A percentile compares a stretch with the other conserved stretches of the same genome.
Conservation (phyloP, 1,140 invertebrate species). For the Drosophila virilis region DNA sequence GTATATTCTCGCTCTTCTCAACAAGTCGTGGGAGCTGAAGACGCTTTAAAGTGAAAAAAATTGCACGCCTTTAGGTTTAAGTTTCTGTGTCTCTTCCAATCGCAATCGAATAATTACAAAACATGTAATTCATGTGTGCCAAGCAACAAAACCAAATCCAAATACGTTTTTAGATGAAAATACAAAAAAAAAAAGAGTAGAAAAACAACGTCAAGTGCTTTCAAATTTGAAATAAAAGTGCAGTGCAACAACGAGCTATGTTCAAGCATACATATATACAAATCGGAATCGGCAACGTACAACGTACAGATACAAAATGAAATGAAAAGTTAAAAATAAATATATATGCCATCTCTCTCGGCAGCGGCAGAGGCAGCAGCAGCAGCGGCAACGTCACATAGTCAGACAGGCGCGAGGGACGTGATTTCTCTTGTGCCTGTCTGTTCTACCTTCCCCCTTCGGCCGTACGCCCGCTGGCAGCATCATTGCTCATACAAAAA, state of each 20-base stretch:
- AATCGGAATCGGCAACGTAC: slow-evolving; percentile 36
- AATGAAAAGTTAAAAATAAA: slow-evolving; percentile 82
- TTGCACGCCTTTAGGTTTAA: slow-evolving; percentile 59
- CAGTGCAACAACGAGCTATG: slow-evolving; percentile 35
- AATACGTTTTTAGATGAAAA: slow-evolving; percentile 4
- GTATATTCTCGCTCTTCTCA: slow-evolving; percentile 57
- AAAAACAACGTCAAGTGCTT: slow-evolving; percentile 24
- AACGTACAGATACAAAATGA: slow-evolving; percentile 69
- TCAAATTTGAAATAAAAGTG: slow-evolving; percentile 39
- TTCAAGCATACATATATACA: slow-evolving; percentile 31
- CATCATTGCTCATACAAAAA: slow-evolving; percentile 46
- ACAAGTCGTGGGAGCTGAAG: slow-evolving; percentile 70
- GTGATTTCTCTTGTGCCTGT: slow-evolving; percentile 75
- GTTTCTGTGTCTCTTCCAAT: slow-evolving; percentile 16
- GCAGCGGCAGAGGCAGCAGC: slow-evolving; percentile 6
- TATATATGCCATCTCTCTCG: slow-evolving; percentile 74
- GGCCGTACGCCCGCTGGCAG: slow-evolving; percentile 27
- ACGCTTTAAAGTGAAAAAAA: slow-evolving; percentile 36
- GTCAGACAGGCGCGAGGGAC: slow-evolving; percentile 64
- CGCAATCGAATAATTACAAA: slow-evolving; percentile 14
- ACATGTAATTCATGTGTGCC: slow-evolving; percentile 21
- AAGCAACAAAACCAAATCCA: slow-evolving; percentile 13
- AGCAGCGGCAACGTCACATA: slow-evolving; percentile 30
- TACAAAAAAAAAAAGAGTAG: background rate
- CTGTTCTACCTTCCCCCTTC: slow-evolving; percentile 43